Base-by-base conservation (phyloP, 2,888 invertebrate genomes). In the Ochropacha duplaris region DNA sequence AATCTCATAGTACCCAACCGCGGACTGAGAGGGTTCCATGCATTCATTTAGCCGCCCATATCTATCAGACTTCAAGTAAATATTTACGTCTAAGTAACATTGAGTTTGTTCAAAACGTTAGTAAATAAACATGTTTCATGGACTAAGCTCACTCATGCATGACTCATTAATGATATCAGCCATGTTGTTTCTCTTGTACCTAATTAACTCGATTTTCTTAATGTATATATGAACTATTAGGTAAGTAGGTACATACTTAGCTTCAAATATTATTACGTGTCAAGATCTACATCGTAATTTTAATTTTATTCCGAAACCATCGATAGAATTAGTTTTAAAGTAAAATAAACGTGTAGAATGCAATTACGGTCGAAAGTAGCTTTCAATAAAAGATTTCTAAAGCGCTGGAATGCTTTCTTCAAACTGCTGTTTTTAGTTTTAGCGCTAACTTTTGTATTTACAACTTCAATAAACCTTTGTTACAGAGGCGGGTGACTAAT, bases 151-250 rank as follows among this genome's bases (percentile, higher is more conserved):
- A 31, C 16, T 51, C 51, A 19, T 28, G 16, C 51, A 19, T 28
- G 16, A 26, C 2, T 51, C 51, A 51, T 28, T 8, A 26, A 51
- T 51, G 28, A 51, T 34, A 52, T 22, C 19, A 52, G 52, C 12
- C 51, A 11, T 51, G 52, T 51, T 31, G 28, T 28, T 51, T 26
- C 24, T 22, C 50, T 50, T 51, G 28, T 51, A 31, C 28, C 31
- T 51, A 51, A 31, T 3, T 28, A 50, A 22, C 16, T 50, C n/a
- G 4, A 26, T 26, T 26, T 26, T 26, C 26, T 26, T 26, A 4
- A 26, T 26, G 26, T 28, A 28, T 6, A 5, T 24, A 24, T 24
- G 24, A 28, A 28, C 28, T 28, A 28, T 28, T 28, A 28, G 4
- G 8, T 28, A 28, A 28, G 6, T 28, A 28, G 24, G 24, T 24